Percentiles rank a stretch among this genome's conserved stretches.
phyloP scores from a whole-genome alignment of 2,113 vertebrate species.

The Amphiprion percula region DNA sequence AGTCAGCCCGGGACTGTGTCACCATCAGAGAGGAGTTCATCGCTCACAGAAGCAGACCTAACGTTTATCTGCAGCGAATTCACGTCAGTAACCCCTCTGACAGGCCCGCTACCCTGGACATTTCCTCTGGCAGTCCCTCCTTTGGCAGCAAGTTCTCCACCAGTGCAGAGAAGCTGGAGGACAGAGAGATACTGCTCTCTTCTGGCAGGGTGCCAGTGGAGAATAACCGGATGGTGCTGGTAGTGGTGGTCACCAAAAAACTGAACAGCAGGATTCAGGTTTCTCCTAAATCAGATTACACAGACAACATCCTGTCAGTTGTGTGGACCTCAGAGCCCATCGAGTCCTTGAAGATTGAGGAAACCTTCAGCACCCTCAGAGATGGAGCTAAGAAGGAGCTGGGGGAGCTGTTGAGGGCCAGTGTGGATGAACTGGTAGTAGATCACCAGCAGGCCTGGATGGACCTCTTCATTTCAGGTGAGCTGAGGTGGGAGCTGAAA shows the following conservation, averaged over 20 bases:
- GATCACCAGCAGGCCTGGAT: slow-evolving; percentile 95
- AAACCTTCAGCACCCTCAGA: slow-evolving; percentile 86
- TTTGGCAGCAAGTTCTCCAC: slow-evolving; percentile 84
- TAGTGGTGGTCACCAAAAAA: slow-evolving; percentile 91
- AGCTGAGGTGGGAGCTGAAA: slow-evolving; percentile 25
- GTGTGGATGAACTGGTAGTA: slow-evolving; percentile 85
- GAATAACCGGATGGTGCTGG: slow-evolving; percentile 84
- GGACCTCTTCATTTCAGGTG: slow-evolving; percentile 95
- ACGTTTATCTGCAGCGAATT: slow-evolving; percentile 91
- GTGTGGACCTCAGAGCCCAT: slow-evolving; percentile 88
- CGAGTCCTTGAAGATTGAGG: slow-evolving; percentile 86
- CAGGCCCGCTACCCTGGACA: slow-evolving; percentile 83
- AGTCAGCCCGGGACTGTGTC: slow-evolving; percentile 86
- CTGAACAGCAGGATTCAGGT: slow-evolving; percentile 88
- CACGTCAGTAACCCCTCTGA: slow-evolving; percentile 91
- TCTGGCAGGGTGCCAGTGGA: slow-evolving; percentile 87
- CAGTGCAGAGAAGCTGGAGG: slow-evolving; percentile 88
- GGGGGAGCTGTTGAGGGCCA: slow-evolving; percentile 88
- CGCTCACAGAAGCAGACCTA: slow-evolving; percentile 91
- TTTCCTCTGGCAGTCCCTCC: slow-evolving; percentile 57
- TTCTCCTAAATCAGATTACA: slow-evolving; percentile 88
- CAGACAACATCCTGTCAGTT: slow-evolving; percentile 89
- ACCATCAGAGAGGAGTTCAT: slow-evolving; percentile 92
- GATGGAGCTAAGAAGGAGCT: slow-evolving; percentile 91
- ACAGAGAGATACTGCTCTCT: slow-evolving; percentile 90